Percentiles rank a stretch among this genome's conserved stretches.
Evolutionary conservation across 2,797 vertebrate genomes (phyloP).

Genomic region (Pterois miles): DNA sequence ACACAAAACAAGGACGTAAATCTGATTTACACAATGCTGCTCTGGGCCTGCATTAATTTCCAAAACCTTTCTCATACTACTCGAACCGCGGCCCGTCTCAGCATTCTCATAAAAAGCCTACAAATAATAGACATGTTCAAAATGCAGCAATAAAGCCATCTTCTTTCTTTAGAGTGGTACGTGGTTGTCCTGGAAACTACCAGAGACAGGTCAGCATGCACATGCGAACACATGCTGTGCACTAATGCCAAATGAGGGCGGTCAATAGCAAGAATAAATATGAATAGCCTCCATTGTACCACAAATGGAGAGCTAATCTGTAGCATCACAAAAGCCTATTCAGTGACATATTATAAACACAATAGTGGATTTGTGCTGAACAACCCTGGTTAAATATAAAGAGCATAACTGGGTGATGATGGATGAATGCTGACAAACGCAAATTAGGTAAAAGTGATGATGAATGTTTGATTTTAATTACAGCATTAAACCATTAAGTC

Average conservation of each 20-base stretch:
- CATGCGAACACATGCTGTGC: conserved; percentile 42
- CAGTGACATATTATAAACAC: not conserved
- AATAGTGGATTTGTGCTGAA: conserved; percentile 8
- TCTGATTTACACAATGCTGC: not conserved
- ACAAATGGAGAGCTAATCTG: not conserved
- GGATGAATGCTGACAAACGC: conserved; percentile 44
- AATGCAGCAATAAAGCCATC: conserved; percentile 49
- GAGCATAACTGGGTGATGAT: not conserved
- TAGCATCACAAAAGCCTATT: not conserved
- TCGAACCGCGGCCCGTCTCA: not conserved
- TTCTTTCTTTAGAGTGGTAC: conserved; percentile 64
- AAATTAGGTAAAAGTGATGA: conserved; percentile 31
- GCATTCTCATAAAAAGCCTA: not conserved
- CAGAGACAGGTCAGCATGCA: conserved; percentile 71
- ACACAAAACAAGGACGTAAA: conserved; percentile 40
- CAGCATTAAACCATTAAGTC: conserved; percentile 52
- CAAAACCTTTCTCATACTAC: not conserved
- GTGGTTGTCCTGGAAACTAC: conserved; percentile 86
- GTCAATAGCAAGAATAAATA: conserved; percentile 46
- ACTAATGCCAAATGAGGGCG: conserved; percentile 51
- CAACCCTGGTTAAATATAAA: conserved; percentile 8
- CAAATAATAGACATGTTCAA: conserved; percentile 31
- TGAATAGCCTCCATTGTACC: conserved; percentile 22
- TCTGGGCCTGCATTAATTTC: not conserved
- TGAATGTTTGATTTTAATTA: conserved; percentile 54